Evolutionary conservation across 2,888 invertebrate genomes (phyloP), one percentile per base, ranked within the genome.

Genomic region (Lithophane socia): DNA sequence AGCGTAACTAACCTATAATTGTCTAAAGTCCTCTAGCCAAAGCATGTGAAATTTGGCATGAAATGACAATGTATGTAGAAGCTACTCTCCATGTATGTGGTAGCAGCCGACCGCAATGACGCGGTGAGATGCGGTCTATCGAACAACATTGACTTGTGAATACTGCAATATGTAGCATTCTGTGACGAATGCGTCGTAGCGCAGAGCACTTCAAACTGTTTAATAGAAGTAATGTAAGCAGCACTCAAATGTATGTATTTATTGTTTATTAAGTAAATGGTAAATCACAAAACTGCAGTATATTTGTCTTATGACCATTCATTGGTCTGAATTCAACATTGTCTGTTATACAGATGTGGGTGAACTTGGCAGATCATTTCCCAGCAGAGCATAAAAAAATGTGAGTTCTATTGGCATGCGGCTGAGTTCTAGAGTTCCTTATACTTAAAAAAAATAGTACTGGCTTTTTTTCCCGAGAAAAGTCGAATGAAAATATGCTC

Each of bases 101-200:
- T 37, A 68, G n/a, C 1, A 42, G 21, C 21, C 3, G n/a, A 83
- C 86, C 86, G 58, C 86, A 82, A 29, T 65, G 56, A 69, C 60
- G n/a, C n/a, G n/a, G n/a, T n/a, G n/a, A n/a, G n/a, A n/a, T 82
- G 77, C 69, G 82, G 83, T 81, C 47, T 71, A 24, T 69, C n/a
- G 21, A 21, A 73, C 71, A 73, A 65, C 60, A 73, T 73, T 47
- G 49, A 49, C 5, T 49, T 63, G 73, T 60, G 49, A 72, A 76
- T 64, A 61, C 54, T 71, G 56, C 49, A 49, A 71, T 80, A 16
- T 47, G 52, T 69, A 47, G 73, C 42, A 68, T 73, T 58, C 61
- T 63, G 56, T 68, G 54, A 71, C n/a, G 16, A 47, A 60, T 71
- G 49, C 37, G 56, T 52, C 18, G 12, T 37, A 44, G 42, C 7